phyloP scores from a whole-genome alignment of 2,797 vertebrate species.

The Oryzias sinensis region DNA sequence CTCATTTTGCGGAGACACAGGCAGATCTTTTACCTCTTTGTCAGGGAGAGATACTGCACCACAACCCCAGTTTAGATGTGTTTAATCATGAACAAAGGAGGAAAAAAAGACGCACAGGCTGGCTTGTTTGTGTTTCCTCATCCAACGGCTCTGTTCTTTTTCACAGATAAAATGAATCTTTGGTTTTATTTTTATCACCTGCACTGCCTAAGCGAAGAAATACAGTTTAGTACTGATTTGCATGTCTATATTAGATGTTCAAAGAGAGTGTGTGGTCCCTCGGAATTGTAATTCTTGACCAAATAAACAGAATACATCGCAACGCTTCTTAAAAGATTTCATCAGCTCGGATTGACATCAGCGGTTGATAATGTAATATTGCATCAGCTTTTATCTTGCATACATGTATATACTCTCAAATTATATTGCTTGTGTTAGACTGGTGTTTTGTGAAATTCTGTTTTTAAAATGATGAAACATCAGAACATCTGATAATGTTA shows the following conservation, averaged over 20 bases:
- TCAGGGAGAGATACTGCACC: slow-evolving; percentile 44
- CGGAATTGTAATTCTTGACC: background rate
- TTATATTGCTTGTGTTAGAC: background rate
- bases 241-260: slow-evolving; percentile 1
- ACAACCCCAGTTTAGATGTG: slow-evolving; percentile 29
- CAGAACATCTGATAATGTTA: background rate
- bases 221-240: background rate
- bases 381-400: slow-evolving; percentile 5
- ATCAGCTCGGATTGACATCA: background rate
- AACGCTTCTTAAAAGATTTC: background rate
- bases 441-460: background rate
- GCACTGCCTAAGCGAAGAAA: slow-evolving; percentile 2
- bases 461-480: background rate
- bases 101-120: slow-evolving; percentile 47
- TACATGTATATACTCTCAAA: background rate
- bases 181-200: slow-evolving; percentile 20
- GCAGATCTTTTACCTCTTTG: slow-evolving; percentile 66
- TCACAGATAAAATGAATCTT: slow-evolving; percentile 7
- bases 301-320: background rate
- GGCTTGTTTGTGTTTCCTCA: slow-evolving; percentile 35
- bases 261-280: background rate
- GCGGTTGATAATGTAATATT: background rate
- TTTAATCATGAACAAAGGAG: slow-evolving; percentile 56
- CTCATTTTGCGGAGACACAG: slow-evolving; percentile 60
- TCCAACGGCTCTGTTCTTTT: slow-evolving; percentile 17